Conservation (phyloP, 2,797 vertebrate species). For the Clamator glandarius region DNA sequence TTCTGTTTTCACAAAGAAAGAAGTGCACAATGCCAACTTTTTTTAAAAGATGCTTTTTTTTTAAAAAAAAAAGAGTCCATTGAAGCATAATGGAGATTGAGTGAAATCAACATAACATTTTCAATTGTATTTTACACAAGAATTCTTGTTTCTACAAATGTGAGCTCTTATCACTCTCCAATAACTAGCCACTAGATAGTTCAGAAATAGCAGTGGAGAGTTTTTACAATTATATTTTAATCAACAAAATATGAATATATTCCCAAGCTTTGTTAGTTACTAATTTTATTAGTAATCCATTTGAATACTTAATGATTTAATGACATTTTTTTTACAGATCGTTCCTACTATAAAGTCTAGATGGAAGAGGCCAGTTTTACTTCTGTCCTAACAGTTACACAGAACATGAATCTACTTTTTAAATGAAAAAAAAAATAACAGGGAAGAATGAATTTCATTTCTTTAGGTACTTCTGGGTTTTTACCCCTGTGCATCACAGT, state of each 20-base stretch:
- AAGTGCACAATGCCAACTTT: neutral
- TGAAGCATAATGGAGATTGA: neutral
- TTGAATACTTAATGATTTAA: neutral
- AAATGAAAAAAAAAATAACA: neutral
- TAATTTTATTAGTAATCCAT: neutral
- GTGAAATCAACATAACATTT: neutral
- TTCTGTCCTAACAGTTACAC: neutral
- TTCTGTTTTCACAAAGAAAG: neutral
- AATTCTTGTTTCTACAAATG: neutral
- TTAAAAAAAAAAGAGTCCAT: neutral
- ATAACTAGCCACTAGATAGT: neutral
- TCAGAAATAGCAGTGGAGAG: neutral
- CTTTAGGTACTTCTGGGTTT: neutral
- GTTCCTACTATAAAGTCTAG: neutral
- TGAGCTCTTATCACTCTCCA: neutral
- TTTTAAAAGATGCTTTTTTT: neutral
- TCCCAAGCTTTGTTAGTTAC: neutral
- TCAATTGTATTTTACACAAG: neutral
- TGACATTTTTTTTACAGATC: neutral
- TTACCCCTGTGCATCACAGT: neutral
- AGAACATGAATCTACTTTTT: neutral
- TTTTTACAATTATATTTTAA: neutral
- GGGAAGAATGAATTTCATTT: neutral
- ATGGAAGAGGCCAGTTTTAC: neutral
- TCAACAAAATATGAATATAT: neutral